Base-by-base conservation (phyloP, 2,888 invertebrate species). In the Anaspis maculata region DNA sequence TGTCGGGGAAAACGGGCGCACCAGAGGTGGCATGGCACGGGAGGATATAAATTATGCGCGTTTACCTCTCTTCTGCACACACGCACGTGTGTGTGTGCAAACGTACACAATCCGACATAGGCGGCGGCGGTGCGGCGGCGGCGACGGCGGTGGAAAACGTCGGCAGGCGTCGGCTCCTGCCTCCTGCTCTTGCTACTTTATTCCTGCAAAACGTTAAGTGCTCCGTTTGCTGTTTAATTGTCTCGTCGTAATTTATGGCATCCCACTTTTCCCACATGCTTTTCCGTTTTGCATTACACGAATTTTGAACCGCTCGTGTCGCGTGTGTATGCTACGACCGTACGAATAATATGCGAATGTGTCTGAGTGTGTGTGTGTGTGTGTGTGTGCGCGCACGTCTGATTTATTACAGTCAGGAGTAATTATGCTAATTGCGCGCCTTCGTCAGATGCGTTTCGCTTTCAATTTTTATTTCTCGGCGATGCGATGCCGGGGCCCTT, bases 141-240 rank as follows among this genome's bases (percentile, higher is more conserved):
- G 12, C 9, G n/a, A n/a, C n/a, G n/a, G n/a, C n/a, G n/a, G n/a
- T n/a, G n/a, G n/a, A n/a, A n/a, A n/a, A n/a, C n/a, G n/a, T 27
- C 35, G n/a, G 14, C 13, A 29, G 11, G n/a, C 21, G 19, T 21
- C 41, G 37, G 34, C 41, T 37, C 44, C 39, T n/a, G n/a, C n/a
- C n/a, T n/a, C n/a, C n/a, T n/a, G n/a, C 45, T 44, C 45, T 44
- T 43, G 46, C 49, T 45, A 44, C 50, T 50, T 50, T 42, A 45
- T 47, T 43, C 45, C 50, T 34, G 42, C 42, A 33, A 32, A 37
- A 44, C 34, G 46, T 45, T 48, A 48, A 49, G 47, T 46, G 49
- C 49, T 47, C 50, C 51, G 51, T 52, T 53, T 50, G 49, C 45
- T 48, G 52, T 52, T 51, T 55, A 55, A 55, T 55, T 55, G 54